These are phyloP conservation scores for Lagodon rhomboides DNA, from an alignment of 2,797 vertebrate species.

Conservation along the genomic window DNA sequence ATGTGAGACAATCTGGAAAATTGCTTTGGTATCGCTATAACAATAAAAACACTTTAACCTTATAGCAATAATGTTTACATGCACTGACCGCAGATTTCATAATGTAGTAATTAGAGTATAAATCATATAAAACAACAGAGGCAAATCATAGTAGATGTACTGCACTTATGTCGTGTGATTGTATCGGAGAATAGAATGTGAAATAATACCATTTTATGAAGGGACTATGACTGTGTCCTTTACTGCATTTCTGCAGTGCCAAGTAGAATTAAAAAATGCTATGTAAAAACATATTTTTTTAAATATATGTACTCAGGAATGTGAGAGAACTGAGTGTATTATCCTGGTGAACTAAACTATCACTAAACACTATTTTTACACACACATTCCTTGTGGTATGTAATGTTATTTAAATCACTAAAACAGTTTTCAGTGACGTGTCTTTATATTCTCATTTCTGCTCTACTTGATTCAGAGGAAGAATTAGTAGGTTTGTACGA, in stretches of 20 bases:
- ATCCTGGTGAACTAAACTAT: neutral
- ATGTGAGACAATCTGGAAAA: slow-evolving; percentile 3
- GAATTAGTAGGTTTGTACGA: neutral
- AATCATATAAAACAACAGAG: neutral
- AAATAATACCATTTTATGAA: neutral
- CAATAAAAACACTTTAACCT: neutral
- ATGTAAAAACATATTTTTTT: neutral
- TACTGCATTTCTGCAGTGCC: neutral
- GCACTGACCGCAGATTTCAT: neutral
- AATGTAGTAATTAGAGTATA: neutral
- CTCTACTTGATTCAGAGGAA: neutral
- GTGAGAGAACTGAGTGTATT: neutral
- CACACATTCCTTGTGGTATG: neutral
- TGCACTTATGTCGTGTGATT: neutral
- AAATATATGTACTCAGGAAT: neutral
- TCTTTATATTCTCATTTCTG: neutral
- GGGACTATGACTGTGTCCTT: neutral
- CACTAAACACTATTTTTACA: neutral
- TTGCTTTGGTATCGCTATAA: neutral
- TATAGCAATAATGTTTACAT: neutral
- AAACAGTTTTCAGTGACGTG: neutral
- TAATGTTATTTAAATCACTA: slow-evolving; percentile 13
- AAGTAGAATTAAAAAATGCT: neutral
- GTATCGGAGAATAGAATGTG: neutral
- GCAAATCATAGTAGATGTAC: neutral